Base-by-base conservation (phyloP, 2,888 invertebrate species). In the Eubasilissa splendida region DNA sequence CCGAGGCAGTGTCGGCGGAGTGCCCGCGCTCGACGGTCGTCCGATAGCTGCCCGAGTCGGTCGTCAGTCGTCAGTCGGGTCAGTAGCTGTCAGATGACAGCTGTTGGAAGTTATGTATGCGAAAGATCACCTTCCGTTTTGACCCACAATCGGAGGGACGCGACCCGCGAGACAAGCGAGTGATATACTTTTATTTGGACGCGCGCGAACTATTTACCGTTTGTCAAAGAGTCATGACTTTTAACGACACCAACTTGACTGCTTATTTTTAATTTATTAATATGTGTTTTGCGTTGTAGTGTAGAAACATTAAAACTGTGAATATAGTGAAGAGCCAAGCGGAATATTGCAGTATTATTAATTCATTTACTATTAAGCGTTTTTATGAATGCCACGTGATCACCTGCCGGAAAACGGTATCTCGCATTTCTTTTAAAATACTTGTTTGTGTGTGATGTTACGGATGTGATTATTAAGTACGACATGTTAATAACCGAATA, bases 381-480 rank as follows among this genome's bases (percentile, higher is more conserved):
- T 22, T 58, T 31, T 56, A 58, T 56, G 56, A 3, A 56, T n/a
- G 56, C 71, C 12, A 42, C 42, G 42, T 42, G 42, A 42, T 42
- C 42, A 73, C 56, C 71, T 73, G 71, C 33, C 58, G 56, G 54
- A 31, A 31, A 56, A 73, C 71, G 71, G 71, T 73, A 56, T 50
- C 50, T 10, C 12, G 63, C 10, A 31, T 31, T 63, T 63, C 33
- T 63, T 63, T 63, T 33, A 63, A 63, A 63, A 31, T 63, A 63
- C 22, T 11, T 63, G 12, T 63, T 63, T 33, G 31, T 63, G 10
- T 33, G 31, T 63, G 10, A 33, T 63, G 31, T 14, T 50, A 50
- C 50, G 50, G 68, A 50, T 68, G 68, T 50, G 14, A 68, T 68
- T 33, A 12, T 10, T 68, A 50, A 50, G 33, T 68, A 68, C 14